Evolutionary conservation across 2,797 vertebrate genomes (phyloP).

Genomic region (Alcedo atthis): DNA sequence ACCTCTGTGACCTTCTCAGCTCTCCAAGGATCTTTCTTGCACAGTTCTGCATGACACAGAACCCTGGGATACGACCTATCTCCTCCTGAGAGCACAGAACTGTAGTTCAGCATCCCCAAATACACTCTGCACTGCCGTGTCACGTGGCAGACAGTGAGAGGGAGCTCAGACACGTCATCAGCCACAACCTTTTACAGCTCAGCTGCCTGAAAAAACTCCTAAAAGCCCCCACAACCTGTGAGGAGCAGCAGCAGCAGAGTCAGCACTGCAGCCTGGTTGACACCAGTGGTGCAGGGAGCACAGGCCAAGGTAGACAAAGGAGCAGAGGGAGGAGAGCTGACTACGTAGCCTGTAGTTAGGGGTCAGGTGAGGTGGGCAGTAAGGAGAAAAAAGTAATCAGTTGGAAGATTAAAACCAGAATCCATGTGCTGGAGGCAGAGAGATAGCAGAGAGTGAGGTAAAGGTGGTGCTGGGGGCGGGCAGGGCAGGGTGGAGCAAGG

Average conservation of each 20-base stretch:
- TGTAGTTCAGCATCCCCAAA: not conserved
- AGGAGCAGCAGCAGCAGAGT: not conserved
- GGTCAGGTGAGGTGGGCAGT: not conserved
- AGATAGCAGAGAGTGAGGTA: not conserved
- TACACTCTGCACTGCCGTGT: accelerated
- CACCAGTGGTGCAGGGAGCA: accelerated
- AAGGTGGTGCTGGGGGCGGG: not conserved
- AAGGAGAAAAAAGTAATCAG: not conserved
- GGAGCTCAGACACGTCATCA: not conserved
- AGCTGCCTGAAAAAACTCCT: not conserved
- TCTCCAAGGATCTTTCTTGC: not conserved
- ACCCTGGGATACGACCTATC: not conserved
- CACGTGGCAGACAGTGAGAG: not conserved
- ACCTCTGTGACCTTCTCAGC: not conserved
- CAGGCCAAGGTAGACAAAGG: not conserved
- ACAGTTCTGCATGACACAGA: accelerated
- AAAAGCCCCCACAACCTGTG: not conserved
- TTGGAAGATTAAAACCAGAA: not conserved
- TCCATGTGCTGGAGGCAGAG: not conserved
- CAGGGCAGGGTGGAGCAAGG: not conserved
- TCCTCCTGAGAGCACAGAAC: not conserved
- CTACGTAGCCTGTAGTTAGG: not conserved
- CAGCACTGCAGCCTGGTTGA: not conserved
- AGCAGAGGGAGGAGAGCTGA: not conserved
- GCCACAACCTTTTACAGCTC: not conserved